Conservation (phyloP, 2,888 invertebrate genomes). For the Stegana nigrithorax region DNA sequence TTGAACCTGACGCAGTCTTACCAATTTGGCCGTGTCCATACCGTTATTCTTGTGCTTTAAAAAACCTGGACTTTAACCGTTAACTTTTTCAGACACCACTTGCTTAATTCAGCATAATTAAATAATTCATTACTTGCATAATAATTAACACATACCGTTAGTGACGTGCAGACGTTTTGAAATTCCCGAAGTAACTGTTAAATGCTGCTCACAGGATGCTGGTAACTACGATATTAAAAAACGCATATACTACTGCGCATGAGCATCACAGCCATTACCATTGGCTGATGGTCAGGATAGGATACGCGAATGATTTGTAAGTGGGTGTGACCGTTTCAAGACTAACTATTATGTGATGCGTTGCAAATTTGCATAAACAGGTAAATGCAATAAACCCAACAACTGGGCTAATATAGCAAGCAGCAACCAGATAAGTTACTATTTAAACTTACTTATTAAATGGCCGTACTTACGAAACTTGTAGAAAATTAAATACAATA, state of each 20-base stretch:
- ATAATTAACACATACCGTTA: conserved; percentile 41
- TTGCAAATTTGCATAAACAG: background rate
- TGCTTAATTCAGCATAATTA: conserved; percentile 46
- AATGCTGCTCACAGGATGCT: conserved; percentile 37
- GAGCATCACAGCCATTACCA: conserved; percentile 42
- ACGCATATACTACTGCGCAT: conserved; percentile 43
- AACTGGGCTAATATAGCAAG: too few relatives aligned
- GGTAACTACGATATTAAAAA: background rate
- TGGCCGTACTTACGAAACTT: too few relatives aligned
- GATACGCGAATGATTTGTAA: conserved; percentile 30
- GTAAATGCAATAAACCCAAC: conserved; percentile 2
- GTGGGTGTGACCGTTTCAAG: conserved; percentile 3
- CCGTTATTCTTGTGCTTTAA: conserved; percentile 16
- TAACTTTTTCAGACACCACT: conserved; percentile 20
- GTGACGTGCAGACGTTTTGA: conserved; percentile 40
- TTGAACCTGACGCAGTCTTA: conserved; percentile 40
- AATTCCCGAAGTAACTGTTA: conserved; percentile 47
- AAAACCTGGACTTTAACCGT: conserved; percentile 35
- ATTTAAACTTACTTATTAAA: too few relatives aligned
- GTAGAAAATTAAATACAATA: too few relatives aligned
- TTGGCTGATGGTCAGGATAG: conserved; percentile 32
- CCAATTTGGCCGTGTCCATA: conserved; percentile 60
- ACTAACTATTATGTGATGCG: too few relatives aligned
- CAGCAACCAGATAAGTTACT: too few relatives aligned
- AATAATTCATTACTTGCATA: conserved; percentile 39